phyloP scores from a whole-genome alignment of 2,888 invertebrate species.

The Maniola hyperantus region DNA sequence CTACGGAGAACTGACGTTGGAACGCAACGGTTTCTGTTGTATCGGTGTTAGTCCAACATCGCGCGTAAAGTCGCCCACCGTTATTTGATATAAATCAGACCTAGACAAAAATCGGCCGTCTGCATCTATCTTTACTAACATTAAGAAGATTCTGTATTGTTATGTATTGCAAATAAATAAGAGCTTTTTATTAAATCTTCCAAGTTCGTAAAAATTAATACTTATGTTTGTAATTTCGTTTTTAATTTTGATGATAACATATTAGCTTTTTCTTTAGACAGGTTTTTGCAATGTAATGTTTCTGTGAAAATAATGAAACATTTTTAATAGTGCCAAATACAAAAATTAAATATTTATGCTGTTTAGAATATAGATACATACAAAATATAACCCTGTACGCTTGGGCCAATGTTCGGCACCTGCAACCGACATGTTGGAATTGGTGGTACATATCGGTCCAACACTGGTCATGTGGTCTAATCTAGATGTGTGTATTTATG shows the following conservation, averaged over 20 bases:
- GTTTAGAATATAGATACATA: no score
- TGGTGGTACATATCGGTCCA: slow-evolving; percentile 36
- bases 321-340: slow-evolving; percentile 39
- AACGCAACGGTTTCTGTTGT: no score
- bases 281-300: neutral
- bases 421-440: slow-evolving; percentile 32
- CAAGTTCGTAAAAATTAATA: neutral
- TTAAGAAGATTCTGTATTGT: neutral
- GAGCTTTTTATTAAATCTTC: slow-evolving; percentile 1
- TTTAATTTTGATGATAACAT: neutral
- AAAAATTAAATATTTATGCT: no score
- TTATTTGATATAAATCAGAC: no score
- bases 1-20: no score
- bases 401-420: no score
- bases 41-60: no score
- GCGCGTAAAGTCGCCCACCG: no score
- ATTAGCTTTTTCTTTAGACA: no score
- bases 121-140: neutral
- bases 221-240: neutral
- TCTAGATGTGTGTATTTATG: no score
- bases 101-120: no score
- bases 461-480: neutral
- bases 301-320: neutral
- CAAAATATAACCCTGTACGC: no score
- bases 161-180: neutral